A percentile compares a stretch with the other conserved stretches of the same genome.
Conservation (phyloP, 2,113 vertebrate species). For the Nycticryphes semicollaris region DNA sequence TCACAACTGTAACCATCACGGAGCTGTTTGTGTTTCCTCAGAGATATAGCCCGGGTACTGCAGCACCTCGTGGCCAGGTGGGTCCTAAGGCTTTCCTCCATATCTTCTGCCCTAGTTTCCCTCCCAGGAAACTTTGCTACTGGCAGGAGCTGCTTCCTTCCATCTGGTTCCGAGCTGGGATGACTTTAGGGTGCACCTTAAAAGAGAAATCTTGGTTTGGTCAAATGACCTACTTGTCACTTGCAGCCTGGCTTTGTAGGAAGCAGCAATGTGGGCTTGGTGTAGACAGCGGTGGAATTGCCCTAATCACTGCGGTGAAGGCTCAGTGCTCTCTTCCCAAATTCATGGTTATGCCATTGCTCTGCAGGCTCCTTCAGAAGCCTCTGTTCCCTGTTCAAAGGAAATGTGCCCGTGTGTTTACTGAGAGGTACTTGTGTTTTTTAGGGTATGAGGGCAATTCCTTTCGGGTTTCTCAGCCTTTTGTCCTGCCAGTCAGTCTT, state of each 20-base stretch:
- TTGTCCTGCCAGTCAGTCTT: neutral
- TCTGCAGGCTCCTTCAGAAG: neutral
- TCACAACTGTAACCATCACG: neutral
- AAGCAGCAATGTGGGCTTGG: neutral
- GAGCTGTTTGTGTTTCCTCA: neutral
- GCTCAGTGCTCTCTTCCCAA: neutral
- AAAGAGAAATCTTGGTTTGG: neutral
- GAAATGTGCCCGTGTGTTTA: neutral
- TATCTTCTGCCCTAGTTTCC: neutral
- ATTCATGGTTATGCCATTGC: neutral
- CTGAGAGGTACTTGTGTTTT: neutral
- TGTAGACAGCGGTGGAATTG: fast-evolving
- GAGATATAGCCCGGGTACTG: neutral
- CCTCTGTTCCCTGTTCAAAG: neutral
- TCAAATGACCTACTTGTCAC: neutral
- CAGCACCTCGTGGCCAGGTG: neutral
- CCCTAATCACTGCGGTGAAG: neutral
- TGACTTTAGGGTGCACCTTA: too few relatives aligned
- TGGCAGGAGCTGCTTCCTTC: neutral
- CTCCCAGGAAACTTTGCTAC: neutral
- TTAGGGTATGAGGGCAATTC: neutral
- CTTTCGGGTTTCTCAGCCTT: neutral
- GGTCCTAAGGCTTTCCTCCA: neutral
- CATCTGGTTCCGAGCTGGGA: fast-evolving
- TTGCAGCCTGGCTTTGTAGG: neutral